Evolutionary conservation across 2,113 vertebrate species (phyloP), one percentile per base, ranked within the genome.

Genomic region (Macrotis lagotis): DNA sequence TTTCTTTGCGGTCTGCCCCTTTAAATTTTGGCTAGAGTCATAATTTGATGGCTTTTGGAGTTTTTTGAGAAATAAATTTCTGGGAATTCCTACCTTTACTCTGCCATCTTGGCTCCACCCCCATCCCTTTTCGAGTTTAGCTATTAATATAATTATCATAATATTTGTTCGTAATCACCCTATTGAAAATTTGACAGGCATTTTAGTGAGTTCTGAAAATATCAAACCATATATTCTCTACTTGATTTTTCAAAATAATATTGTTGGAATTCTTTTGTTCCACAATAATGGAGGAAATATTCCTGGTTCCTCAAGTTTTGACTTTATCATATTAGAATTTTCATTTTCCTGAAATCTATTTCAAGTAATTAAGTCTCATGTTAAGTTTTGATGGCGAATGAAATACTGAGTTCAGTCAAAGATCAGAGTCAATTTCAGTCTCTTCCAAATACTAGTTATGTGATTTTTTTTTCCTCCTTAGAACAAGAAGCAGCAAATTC

Each of bases 161-260:
- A 44, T 83, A 22, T 83, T 0, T 48, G n/a, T 10, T 52, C 24
- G 22, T 12, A n/a, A 16, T 2, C 24, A 52, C 4, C 0, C 59
- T 12, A 0, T 50, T 4, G 12, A 53, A 48, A 6, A 2, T 48
- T 59, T 0, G 0, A 1, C 0, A 51, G 5, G 4, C 8, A 1
- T 6, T 8, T 0, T 0, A 50, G 24, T 49, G 50, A 8, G 9
- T 47, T 83, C 91, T 16, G 3, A 49, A 44, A 51, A 22, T 12
- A 0, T 31, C 16, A n/a, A 19, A n/a, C 31, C 14, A n/a, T 4
- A 59, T 59, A 59, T 59, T 66, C 12, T 37, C 59, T 37, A 31
- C 4, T 8, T 83, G 66, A 83, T 44, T 19, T 83, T 83, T 37
- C 16, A 22, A n/a, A n/a, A 22, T 74, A 74, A 44, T 74, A 7